phyloP scores from a whole-genome alignment of 2,888 invertebrate genomes.

The Ectropis crepuscularia region DNA sequence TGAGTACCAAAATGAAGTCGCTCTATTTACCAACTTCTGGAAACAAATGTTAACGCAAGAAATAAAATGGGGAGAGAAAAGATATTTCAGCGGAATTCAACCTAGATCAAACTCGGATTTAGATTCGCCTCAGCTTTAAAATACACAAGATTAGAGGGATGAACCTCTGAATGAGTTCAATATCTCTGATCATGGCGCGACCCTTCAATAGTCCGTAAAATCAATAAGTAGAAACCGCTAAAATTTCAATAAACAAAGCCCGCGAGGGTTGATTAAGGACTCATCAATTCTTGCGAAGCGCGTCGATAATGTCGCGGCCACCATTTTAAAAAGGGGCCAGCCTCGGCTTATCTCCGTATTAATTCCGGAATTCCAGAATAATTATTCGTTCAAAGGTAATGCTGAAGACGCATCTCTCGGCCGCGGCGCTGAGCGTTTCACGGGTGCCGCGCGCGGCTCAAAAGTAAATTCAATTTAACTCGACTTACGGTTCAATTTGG shows the following conservation, averaged over 20 bases:
- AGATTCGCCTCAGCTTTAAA: no score
- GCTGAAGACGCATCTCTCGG: constrained; percentile 63
- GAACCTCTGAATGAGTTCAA: neutral
- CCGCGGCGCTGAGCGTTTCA: constrained; percentile 59
- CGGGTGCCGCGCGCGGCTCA: constrained; percentile 42
- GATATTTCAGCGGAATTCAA: no score
- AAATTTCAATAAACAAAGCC: constrained; percentile 42
- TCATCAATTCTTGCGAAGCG: constrained; percentile 53
- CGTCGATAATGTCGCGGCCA: constrained; percentile 51
- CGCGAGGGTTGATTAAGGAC: constrained; percentile 50
- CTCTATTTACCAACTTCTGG: constrained; percentile 3
- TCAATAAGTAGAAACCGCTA: constrained; percentile 36
- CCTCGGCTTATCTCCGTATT: constrained; percentile 74
- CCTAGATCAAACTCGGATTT: no score
- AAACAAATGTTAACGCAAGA: constrained; percentile 7
- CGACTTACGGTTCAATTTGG: constrained; percentile 53
- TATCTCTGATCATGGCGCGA: neutral
- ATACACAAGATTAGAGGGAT: neutral
- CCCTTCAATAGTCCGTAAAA: constrained; percentile 1
- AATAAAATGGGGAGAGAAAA: neutral
- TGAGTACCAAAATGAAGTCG: neutral
- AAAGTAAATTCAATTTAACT: constrained; percentile 50
- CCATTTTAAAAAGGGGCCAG: constrained; percentile 52
- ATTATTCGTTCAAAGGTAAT: constrained; percentile 80
- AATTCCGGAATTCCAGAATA: constrained; percentile 79